Evolutionary conservation across 2,888 invertebrate species (phyloP), one percentile per base, ranked within the genome.

Genomic region (Ptychoptera albimana): DNA sequence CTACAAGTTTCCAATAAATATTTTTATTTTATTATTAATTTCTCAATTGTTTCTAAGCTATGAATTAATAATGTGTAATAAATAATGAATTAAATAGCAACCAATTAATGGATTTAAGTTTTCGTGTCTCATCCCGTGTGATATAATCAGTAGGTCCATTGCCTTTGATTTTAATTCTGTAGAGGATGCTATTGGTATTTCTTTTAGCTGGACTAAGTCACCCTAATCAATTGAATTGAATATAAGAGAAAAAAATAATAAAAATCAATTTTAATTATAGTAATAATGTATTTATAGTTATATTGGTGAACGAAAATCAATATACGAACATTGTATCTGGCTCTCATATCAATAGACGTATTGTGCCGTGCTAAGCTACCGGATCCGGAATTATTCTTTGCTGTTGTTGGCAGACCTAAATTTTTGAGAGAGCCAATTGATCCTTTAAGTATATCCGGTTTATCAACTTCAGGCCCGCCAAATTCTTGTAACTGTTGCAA

Each of bases 31-130:
- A n/a, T 32, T 9, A 32, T 8, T 32, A 11, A 32, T 32, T 7
- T 32, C 2, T 3, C 9, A 32, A 32, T n/a, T 2, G n/a, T 11
- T 32, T 8, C 2, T 11, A 7, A 32, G 4, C 3, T 32, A 11
- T 32, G 32, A 32, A 32, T 11, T 32, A 7, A 7, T 32, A 8
- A 30, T 8, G 9, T 30, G 6, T 30, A 8, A 30, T 30, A 8
- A 9, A 8, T 6, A n/a, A 7, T 32, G 4, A 32, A n/a, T n/a
- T n/a, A 32, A 32, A 32, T 11, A 32, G 32, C 9, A 32, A 71
- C 73, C 92, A 52, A 92, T 79, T 55, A 92, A 73, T 0, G 87
- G 83, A 64, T 91, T 92, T 31, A 93, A 67, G 61, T 93, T 93
- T 61, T 93, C 93, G 61, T 93, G 89, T 1, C 92, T 74, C 50